Evolutionary conservation across 2,113 vertebrate species (phyloP).

Genomic region (Alectura lathami): DNA sequence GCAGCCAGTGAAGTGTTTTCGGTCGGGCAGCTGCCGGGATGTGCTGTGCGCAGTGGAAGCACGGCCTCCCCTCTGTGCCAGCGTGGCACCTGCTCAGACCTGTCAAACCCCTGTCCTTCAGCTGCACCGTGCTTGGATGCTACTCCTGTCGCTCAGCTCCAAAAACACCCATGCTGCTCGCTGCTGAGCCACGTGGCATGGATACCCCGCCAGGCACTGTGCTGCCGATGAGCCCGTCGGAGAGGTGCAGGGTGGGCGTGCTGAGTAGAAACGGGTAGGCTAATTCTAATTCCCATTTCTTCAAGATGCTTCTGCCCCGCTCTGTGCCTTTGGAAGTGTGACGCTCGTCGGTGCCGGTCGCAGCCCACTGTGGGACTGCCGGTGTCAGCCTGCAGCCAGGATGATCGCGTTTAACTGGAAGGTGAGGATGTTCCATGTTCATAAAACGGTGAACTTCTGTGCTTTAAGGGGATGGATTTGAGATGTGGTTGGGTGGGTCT

Average conservation of each 20-base stretch:
- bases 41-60: rapidly evolving
- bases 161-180: neutral
- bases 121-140: neutral
- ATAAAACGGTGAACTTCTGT: neutral
- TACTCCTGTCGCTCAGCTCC: slow-evolving; percentile 28
- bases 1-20: neutral
- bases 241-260: neutral
- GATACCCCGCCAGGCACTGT: neutral
- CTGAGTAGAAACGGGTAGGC: neutral
- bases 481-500: neutral
- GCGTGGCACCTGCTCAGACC: neutral
- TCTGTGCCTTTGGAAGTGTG: neutral
- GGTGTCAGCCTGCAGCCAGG: neutral
- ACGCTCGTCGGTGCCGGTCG: rapidly evolving
- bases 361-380: neutral
- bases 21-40: neutral
- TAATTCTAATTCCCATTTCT: neutral
- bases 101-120: neutral
- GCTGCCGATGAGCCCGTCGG: neutral
- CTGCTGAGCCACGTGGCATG: neutral
- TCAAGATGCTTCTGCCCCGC: neutral
- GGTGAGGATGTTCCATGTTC: slow-evolving; percentile 27
- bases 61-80: neutral
- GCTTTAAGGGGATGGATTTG: neutral
- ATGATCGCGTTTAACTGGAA: slow-evolving; percentile 71